Evolutionary conservation across 2,113 vertebrate genomes (phyloP).

Genomic region (Oreochromis tanganicae): DNA sequence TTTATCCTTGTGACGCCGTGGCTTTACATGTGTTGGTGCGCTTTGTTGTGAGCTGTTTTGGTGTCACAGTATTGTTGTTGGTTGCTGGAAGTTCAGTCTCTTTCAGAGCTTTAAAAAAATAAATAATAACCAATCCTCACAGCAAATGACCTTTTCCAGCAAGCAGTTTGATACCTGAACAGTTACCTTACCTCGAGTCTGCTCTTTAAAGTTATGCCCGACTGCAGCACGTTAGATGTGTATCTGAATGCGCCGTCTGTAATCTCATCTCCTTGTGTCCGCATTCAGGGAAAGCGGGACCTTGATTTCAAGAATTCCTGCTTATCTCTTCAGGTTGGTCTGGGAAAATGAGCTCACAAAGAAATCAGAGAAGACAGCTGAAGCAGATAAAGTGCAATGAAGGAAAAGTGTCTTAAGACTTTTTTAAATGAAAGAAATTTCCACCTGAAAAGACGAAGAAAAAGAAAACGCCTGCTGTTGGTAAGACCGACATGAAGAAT

Average conservation of each 20-base stretch:
- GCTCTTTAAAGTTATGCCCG: not conserved
- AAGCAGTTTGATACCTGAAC: not conserved
- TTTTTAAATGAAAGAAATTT: not conserved
- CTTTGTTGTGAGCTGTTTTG: not conserved
- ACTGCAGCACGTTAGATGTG: not conserved
- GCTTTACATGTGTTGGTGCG: not conserved
- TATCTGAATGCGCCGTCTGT: slow-evolving; percentile 19
- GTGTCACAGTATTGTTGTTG: not conserved
- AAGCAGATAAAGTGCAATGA: not conserved
- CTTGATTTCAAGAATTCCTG: slow-evolving; percentile 48
- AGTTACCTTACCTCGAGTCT: not conserved
- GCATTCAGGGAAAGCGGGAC: not conserved
- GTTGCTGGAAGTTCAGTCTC: not conserved
- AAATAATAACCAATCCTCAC: not conserved
- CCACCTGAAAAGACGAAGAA: not conserved
- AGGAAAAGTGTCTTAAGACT: not conserved
- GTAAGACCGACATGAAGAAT: not conserved
- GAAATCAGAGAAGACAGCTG: not conserved
- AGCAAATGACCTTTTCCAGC: not conserved
- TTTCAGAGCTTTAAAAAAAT: not conserved
- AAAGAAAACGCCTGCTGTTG: not conserved
- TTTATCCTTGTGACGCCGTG: not conserved
- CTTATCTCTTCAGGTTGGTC: slow-evolving; percentile 23
- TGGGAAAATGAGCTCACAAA: not conserved
- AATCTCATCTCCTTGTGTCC: slow-evolving; percentile 40